Conservation (phyloP, 2,888 invertebrate species). For the Drosophila buzzatii region DNA sequence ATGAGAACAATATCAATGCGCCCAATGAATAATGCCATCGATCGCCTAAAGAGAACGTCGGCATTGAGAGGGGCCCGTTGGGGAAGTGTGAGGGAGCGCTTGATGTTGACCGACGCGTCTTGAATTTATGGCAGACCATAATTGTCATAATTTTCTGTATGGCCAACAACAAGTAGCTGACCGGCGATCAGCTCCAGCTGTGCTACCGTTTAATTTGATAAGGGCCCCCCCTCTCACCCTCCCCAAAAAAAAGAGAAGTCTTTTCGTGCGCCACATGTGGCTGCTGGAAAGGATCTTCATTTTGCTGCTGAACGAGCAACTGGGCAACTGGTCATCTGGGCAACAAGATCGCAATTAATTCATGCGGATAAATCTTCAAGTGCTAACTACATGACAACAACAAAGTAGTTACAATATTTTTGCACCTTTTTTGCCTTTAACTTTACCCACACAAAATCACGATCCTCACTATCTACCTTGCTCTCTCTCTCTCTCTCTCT, state of each 20-base stretch:
- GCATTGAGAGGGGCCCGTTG: background rate
- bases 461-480: constrained; percentile 48
- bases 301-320: constrained; percentile 38
- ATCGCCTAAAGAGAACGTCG: constrained; percentile 26
- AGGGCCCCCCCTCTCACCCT: constrained; percentile 58
- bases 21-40: constrained; percentile 67
- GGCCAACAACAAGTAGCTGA: constrained; percentile 70
- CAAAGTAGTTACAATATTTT: constrained; percentile 81
- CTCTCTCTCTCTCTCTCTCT: background rate
- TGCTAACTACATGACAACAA: constrained; percentile 86
- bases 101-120: constrained; percentile 68
- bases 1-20: constrained; percentile 62
- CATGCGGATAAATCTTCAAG: constrained; percentile 85
- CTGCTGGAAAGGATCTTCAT: constrained; percentile 44
- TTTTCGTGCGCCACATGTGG: constrained; percentile 65
- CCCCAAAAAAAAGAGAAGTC: background rate
- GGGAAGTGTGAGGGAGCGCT: constrained; percentile 39
- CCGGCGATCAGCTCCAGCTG: constrained; percentile 69
- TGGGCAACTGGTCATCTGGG: constrained; percentile 46
- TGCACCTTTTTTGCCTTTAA: constrained; percentile 28
- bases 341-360: constrained; percentile 85
- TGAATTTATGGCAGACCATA: constrained; percentile 80
- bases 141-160: constrained; percentile 83
- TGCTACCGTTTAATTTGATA: constrained; percentile 81
- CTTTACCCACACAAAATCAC: constrained; percentile 73